phyloP scores from a whole-genome alignment of 2,888 invertebrate genomes.

The Xiphydria camelus region DNA sequence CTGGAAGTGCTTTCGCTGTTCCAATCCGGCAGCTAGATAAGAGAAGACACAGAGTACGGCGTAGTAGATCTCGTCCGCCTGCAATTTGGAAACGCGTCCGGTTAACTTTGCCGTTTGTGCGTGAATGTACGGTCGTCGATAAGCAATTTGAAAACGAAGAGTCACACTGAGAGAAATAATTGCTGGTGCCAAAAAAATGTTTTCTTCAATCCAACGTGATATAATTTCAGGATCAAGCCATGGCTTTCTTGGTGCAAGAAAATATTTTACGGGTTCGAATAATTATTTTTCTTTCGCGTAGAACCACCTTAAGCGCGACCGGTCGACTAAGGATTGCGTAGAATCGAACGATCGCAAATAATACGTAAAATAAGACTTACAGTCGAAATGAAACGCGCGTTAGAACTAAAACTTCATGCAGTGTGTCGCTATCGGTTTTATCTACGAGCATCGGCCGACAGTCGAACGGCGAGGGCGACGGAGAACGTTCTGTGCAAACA shows the following conservation, averaged over 20 bases:
- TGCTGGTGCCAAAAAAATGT: too few relatives aligned
- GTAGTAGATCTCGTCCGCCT: constrained; percentile 99
- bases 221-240: too few relatives aligned
- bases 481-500: constrained; percentile 80
- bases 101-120: background rate
- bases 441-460: constrained; percentile 45
- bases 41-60: constrained; percentile 99
- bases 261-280: too few relatives aligned
- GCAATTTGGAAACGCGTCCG: constrained; percentile 31
- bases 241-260: too few relatives aligned
- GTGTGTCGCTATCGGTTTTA: constrained; percentile 31
- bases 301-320: too few relatives aligned
- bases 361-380: constrained; percentile 37
- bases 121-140: background rate
- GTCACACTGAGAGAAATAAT: too few relatives aligned
- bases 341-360: background rate
- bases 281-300: too few relatives aligned
- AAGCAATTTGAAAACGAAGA: too few relatives aligned
- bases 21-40: constrained; percentile 92
- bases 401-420: constrained; percentile 42
- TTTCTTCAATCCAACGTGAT: too few relatives aligned
- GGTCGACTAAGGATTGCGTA: background rate
- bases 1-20: constrained; percentile 63
- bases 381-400: constrained; percentile 30
- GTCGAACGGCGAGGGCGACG: constrained; percentile 65